Evolutionary conservation across 2,888 invertebrate species (phyloP).

Genomic region (Orchesella flavescens): DNA sequence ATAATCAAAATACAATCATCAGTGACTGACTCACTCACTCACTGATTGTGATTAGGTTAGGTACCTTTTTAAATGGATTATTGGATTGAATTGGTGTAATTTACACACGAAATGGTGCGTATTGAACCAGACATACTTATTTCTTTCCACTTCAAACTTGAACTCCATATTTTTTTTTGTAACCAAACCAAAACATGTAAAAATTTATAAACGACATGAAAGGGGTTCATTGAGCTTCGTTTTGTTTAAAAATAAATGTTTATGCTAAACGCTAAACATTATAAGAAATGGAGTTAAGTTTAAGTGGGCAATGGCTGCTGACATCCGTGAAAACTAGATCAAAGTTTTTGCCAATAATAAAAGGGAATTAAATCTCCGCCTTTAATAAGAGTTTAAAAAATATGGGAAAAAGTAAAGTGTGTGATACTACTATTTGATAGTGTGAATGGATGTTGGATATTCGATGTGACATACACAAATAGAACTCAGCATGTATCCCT

Average conservation of each 20-base stretch:
- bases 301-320: neutral
- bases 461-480: neutral
- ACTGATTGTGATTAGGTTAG: too few relatives aligned
- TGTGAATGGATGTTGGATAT: neutral
- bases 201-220: too few relatives aligned
- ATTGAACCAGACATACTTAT: neutral
- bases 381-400: too few relatives aligned
- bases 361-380: conserved; percentile 1
- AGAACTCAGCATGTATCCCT: neutral
- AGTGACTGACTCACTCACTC: too few relatives aligned
- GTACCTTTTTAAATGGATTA: too few relatives aligned
- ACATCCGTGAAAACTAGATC: conserved; percentile 47
- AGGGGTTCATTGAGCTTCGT: conserved; percentile 21
- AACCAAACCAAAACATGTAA: neutral
- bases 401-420: conserved; percentile 4
- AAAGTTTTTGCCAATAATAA: conserved; percentile 30
- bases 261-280: too few relatives aligned
- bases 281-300: too few relatives aligned
- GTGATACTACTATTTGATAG: neutral
- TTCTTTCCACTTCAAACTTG: neutral
- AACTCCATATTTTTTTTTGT: too few relatives aligned
- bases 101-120: neutral
- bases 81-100: too few relatives aligned
- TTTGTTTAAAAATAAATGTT: neutral
- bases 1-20: too few relatives aligned